Evolutionary conservation across 2,797 vertebrate species (phyloP), one percentile per base, ranked within the genome.

Genomic region (Hozukius guyotensis): DNA sequence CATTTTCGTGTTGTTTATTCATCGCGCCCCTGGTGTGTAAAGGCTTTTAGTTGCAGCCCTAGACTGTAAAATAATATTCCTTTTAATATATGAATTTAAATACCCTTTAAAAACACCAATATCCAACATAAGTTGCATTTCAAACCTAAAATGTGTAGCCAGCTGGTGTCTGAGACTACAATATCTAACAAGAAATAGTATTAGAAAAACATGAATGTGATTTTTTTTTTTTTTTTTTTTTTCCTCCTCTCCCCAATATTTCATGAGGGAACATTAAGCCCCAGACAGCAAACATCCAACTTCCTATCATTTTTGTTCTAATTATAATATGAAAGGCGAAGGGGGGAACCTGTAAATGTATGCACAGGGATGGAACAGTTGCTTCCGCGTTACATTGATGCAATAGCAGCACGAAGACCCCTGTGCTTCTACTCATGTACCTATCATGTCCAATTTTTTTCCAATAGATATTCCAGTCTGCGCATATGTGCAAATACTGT

Each of bases 391-490:
- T 87, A 27, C 80, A 53, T 72, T 78, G 83, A 87, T 84, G 88
- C 89, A 87, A 68, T 63, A 81, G 77, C 87, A 61, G 69, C 83
- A 88, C 22, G 85, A 89, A 84, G 85, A 86, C 79, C 88, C 80
- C 79, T 87, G 78, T 78, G 87, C 90, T 76, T 91, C 66, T 14
- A 60, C 89, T 91, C 92, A 85, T 94, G 93, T 94, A 93, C 93
- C 93, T 79, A 94, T 96, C 94, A 93, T 93, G 94, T 95, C 91
- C 93, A 94, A 95, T 95, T 92, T 89, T 82, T 88, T 77, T 72
- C 77, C 82, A 81, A 87, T 82, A 92, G 80, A 91, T 86, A 85
- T 84, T 85, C 85, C 74, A 82, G 84, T 86, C 85, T 77, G 78
- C 25, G 42, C 80, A 63, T 73, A 82, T 57, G 68, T 71, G 84